Conservation (phyloP, 2,113 vertebrate genomes). For the Peromyscus californicus region DNA sequence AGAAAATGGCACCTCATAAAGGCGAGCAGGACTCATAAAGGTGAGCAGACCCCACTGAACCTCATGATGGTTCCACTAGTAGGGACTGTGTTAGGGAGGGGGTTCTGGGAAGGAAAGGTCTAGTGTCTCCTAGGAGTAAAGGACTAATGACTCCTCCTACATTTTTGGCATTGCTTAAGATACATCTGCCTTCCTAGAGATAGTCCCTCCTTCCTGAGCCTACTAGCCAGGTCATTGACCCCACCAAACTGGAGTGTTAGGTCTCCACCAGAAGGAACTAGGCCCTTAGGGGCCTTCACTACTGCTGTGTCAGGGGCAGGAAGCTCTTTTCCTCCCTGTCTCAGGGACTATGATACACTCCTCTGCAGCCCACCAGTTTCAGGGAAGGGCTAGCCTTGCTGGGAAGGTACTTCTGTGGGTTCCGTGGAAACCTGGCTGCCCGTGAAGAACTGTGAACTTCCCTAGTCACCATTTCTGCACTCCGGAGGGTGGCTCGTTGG, state of each 20-base stretch:
- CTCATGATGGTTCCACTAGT: no score
- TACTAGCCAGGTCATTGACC: neutral
- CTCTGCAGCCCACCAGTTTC: neutral
- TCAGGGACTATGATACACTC: neutral
- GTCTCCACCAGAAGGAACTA: neutral
- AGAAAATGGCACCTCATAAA: neutral
- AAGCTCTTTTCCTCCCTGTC: neutral
- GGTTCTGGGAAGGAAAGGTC: neutral
- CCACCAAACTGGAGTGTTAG: neutral
- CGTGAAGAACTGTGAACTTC: neutral
- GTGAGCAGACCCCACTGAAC: neutral
- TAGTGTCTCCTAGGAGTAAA: neutral
- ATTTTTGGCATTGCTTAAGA: neutral
- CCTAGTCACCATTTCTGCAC: neutral
- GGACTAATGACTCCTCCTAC: neutral
- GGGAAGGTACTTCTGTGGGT: neutral
- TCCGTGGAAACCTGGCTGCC: neutral
- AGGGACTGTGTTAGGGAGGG: neutral
- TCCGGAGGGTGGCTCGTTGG: neutral
- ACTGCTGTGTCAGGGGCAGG: neutral
- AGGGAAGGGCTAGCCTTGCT: conserved; percentile 17
- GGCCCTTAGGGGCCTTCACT: no score
- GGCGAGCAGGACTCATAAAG: no score
- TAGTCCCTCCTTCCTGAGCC: neutral
- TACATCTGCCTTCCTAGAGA: neutral